Conservation (phyloP, 2,113 vertebrate genomes). For the Tinamus guttatus region DNA sequence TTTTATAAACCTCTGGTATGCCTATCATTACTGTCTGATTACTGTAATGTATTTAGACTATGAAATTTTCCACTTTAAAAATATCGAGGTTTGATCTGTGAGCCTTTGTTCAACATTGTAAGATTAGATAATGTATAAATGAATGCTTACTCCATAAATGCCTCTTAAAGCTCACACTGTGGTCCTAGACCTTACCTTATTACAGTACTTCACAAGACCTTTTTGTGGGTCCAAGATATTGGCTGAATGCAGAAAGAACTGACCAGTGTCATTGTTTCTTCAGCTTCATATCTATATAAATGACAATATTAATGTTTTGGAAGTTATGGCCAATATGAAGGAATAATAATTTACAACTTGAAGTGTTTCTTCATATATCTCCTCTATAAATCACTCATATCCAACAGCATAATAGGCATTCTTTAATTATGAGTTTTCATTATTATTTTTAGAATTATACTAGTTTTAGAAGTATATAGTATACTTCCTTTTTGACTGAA, state of each 20-base stretch:
- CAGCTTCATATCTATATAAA: not conserved
- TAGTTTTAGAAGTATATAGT: not conserved
- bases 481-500: not conserved
- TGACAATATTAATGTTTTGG: not conserved
- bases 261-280: not conserved
- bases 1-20: not conserved
- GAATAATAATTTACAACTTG: not conserved
- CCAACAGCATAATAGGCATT: not conserved
- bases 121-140: rapidly evolving
- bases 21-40: not conserved
- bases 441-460: not conserved
- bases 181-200: not conserved
- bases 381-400: no score
- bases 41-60: not conserved
- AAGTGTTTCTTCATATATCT: not conserved
- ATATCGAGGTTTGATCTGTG: not conserved
- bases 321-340: not conserved
- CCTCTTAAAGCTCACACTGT: not conserved
- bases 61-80: not conserved
- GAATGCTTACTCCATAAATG: not conserved
- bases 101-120: not conserved
- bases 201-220: not conserved
- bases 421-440: not conserved
- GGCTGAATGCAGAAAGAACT: not conserved
- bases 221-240: not conserved